phyloP scores from a whole-genome alignment of 2,797 vertebrate species.

The Poecilia velifera region DNA sequence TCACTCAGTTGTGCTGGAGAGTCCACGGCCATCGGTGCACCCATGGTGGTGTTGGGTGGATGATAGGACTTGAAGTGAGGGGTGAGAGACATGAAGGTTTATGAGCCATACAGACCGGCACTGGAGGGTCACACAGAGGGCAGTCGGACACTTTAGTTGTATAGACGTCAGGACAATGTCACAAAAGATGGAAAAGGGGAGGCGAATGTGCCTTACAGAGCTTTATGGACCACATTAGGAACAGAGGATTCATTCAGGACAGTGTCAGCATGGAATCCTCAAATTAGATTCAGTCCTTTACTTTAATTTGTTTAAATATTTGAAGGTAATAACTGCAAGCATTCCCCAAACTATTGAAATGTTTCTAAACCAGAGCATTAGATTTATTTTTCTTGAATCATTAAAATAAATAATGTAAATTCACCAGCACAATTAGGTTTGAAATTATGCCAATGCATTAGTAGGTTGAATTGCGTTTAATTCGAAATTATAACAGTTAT shows the following conservation, averaged over 20 bases:
- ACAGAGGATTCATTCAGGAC: constrained; percentile 67
- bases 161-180: constrained; percentile 64
- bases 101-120: constrained; percentile 73
- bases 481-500: not conserved
- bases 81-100: constrained; percentile 63
- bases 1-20: constrained; percentile 79
- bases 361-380: not conserved
- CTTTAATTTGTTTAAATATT: constrained; percentile 31
- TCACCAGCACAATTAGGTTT: not conserved
- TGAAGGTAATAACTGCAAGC: constrained; percentile 2
- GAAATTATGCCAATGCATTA: not conserved
- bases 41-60: constrained; percentile 48
- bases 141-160: constrained; percentile 63
- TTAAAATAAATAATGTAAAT: not conserved
- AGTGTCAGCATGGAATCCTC: constrained; percentile 44
- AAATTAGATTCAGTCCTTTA: constrained; percentile 40
- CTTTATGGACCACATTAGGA: constrained; percentile 54
- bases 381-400: not conserved
- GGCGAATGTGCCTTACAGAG: constrained; percentile 51
- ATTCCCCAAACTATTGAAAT: not conserved
- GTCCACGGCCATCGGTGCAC: constrained; percentile 60
- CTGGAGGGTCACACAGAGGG: constrained; percentile 71
- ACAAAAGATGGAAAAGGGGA: constrained; percentile 60
- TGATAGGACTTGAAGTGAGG: constrained; percentile 52
- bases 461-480: not conserved